Percentiles rank a stretch among this genome's conserved stretches.
phyloP scores from a whole-genome alignment of 2,113 vertebrate genomes.

The Nibea albiflora region DNA sequence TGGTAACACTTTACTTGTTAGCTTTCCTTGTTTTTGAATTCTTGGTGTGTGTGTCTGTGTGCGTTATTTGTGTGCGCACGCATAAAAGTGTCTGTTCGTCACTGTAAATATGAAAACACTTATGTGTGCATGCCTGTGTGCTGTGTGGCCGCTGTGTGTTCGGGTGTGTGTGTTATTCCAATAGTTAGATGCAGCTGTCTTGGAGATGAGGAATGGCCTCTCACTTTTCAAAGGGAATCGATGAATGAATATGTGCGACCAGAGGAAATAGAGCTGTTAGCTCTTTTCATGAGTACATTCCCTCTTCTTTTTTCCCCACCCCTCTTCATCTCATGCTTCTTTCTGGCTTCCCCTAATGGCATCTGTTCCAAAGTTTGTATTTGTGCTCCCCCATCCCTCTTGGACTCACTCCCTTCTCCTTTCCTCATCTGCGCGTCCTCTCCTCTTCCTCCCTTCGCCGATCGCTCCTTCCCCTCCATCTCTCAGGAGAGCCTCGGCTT shows the following conservation, averaged over 20 bases:
- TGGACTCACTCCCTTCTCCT: too few relatives aligned
- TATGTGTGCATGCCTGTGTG: not conserved
- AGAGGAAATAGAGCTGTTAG: constrained; percentile 64
- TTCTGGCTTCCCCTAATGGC: constrained; percentile 19
- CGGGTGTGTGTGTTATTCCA: constrained; percentile 39
- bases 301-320: not conserved
- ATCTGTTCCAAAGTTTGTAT: constrained; percentile 35
- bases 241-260: constrained; percentile 66
- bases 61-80: not conserved
- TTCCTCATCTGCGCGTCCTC: not conserved
- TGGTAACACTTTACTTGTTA: constrained; percentile 53
- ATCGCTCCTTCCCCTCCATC: not conserved
- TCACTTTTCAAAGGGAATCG: constrained; percentile 69
- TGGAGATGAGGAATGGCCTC: constrained; percentile 70
- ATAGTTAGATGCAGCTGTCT: constrained; percentile 62
- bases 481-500: constrained; percentile 20
- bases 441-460: not conserved
- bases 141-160: not conserved
- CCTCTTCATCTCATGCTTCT: constrained; percentile 28
- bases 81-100: constrained; percentile 1
- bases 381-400: not conserved
- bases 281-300: constrained; percentile 44
- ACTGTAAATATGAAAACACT: constrained; percentile 39
- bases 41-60: not conserved
- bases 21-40: constrained; percentile 25